Evolutionary conservation across 64 coral and sea anemone species (phyloP), one percentile per base, ranked within the genome.

Genomic region (Dendrophyllia cribrosa): DNA sequence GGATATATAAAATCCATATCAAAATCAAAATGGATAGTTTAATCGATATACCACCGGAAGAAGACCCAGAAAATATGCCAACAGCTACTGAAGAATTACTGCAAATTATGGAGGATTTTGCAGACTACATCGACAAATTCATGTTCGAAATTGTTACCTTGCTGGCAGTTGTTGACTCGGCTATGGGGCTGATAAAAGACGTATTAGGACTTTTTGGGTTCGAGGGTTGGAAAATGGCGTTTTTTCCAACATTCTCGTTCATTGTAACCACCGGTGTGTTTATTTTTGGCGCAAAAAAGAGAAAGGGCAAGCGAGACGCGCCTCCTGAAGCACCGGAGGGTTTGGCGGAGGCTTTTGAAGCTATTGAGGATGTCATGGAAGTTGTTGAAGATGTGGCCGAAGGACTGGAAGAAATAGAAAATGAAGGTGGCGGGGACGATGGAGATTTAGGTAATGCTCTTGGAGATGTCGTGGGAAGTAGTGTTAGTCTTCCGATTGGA

Each of bases 141-240:
- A 97, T 97, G 95, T 97, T 97, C 75, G 95, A 97, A 87, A 97
- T 97, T 63, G 95, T 97, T 22, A 97, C 95, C 1, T 97, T 97
- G 68, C 76, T 97, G 49, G 95, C 95, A 17, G 95, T 97, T 51
- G 53, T 97, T 50, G 95, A 97, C 66, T 97, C 95, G 16, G 78
- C 82, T 11, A 97, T 97, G 95, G 95, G 95, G 74, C 95, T 97
- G 17, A 88, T 97, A 14, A 97, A 97, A 74, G 95, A 97, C 47
- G 75, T 97, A 3, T 50, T 97, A 21, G 91, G 87, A 81, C 74
- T 97, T 68, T 97, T 97, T 87, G 95, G 95, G 7, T 86, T 94
- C 19, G 73, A 67, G 58, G 95, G 95, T 1, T 97, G 95, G 95
- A 97, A 97, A 61, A 94, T 97, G 95, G 86, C 95, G 24, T 97